Percentiles rank a stretch among this genome's conserved stretches.
Evolutionary conservation across 2,888 invertebrate species (phyloP).

Genomic region (Neoascia interrupta): DNA sequence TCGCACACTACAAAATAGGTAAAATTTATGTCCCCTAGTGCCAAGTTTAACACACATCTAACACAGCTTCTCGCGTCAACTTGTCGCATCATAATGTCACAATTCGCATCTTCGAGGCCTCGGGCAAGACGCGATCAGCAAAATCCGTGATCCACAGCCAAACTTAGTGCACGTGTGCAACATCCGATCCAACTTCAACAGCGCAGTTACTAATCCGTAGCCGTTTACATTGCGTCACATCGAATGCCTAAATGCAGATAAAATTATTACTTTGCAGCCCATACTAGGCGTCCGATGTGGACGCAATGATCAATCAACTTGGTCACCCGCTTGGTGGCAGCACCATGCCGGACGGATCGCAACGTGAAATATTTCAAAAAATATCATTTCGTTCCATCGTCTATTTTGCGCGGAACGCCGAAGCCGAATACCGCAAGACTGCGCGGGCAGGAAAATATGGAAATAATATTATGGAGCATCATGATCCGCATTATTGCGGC

Average conservation of each 20-base stretch:
- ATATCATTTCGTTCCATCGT: constrained; percentile 38
- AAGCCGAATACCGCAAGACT: too few relatives aligned
- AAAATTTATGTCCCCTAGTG: constrained; percentile 8
- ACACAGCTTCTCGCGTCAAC: constrained; percentile 4
- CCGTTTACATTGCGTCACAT: background rate
- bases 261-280: constrained; percentile 52
- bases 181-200: background rate
- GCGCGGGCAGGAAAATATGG: too few relatives aligned
- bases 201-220: constrained; percentile 16
- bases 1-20: constrained; percentile 8
- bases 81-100: constrained; percentile 41
- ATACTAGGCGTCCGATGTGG: constrained; percentile 37
- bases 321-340: constrained; percentile 52
- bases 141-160: constrained; percentile 2
- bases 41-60: constrained; percentile 14
- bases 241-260: constrained; percentile 36
- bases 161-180: constrained; percentile 16
- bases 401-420: constrained; percentile 26
- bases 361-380: constrained; percentile 4
- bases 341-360: constrained; percentile 30
- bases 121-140: background rate
- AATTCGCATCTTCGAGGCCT: background rate
- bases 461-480: constrained; percentile 48
- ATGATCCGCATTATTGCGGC: constrained; percentile 40
- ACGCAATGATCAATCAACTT: constrained; percentile 56